phyloP scores from a whole-genome alignment of 2,797 vertebrate species.

The Netta rufina region DNA sequence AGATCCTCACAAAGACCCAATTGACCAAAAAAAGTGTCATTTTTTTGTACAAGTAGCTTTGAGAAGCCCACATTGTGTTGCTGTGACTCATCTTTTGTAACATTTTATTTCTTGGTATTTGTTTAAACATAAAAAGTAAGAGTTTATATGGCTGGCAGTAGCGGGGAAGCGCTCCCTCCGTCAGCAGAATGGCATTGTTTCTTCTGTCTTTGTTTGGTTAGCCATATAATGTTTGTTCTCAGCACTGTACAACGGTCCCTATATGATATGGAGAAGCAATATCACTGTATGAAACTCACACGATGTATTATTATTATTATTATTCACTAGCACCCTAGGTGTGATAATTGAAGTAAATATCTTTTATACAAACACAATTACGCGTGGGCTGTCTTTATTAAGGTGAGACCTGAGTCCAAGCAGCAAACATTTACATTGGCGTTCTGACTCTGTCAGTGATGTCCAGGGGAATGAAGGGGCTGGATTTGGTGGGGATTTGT shows the following conservation, averaged over 20 bases:
- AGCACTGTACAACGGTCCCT: conserved; percentile 99
- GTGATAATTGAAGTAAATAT: conserved; percentile 99
- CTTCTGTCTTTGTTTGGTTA: conserved; percentile 86
- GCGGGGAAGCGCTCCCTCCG: conserved; percentile 77
- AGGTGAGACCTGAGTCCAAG: conserved; percentile 65
- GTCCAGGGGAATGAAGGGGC: not conserved
- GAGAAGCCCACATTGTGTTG: conserved; percentile 82
- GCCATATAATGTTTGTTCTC: conserved; percentile 96
- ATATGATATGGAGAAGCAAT: conserved; percentile 99
- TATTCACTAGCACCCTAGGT: conserved; percentile 99
- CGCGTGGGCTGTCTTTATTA: conserved; percentile 85
- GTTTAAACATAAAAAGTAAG: conserved; percentile 78
- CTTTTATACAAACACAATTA: conserved; percentile 99
- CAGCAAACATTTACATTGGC: conserved; percentile 76
- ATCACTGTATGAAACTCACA: conserved; percentile 99
- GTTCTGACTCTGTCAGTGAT: not conserved
- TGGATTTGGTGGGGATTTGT: not conserved
- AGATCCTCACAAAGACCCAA: conserved; percentile 80
- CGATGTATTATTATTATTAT: conserved; percentile 96
- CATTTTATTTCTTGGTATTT: conserved; percentile 83
- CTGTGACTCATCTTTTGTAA: conserved; percentile 83
- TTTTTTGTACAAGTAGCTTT: conserved; percentile 82
- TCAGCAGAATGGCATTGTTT: conserved; percentile 78
- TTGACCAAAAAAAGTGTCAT: conserved; percentile 81
- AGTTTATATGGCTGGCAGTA: conserved; percentile 82